Evolutionary conservation across 2,888 invertebrate species (phyloP).

Genomic region (Tetropium fuscum): DNA sequence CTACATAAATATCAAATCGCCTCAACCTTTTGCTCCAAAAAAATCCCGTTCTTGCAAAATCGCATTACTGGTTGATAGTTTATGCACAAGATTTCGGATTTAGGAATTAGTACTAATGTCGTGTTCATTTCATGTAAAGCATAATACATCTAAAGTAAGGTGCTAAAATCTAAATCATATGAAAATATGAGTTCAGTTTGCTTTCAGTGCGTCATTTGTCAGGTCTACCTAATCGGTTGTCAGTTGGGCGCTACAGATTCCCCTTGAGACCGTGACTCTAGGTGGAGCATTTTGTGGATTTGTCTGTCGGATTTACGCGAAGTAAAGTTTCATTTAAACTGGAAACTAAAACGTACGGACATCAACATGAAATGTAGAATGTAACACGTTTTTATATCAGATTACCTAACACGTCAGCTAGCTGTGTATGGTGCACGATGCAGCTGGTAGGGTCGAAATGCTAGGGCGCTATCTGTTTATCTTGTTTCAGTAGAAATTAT

Average conservation of each 20-base stretch:
- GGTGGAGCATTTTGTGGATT: slow-evolving; percentile 28
- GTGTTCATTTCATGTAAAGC: too few species aligned
- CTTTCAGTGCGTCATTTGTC: slow-evolving; percentile 23
- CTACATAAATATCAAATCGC: too few species aligned
- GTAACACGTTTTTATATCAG: not conserved
- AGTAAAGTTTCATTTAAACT: slow-evolving; percentile 8
- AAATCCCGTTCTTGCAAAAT: too few species aligned
- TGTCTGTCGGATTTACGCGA: slow-evolving; percentile 18
- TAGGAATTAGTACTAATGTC: too few species aligned
- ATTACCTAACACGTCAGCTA: not conserved
- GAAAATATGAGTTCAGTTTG: not conserved
- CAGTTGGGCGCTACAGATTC: slow-evolving; percentile 16
- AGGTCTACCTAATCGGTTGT: slow-evolving; percentile 28
- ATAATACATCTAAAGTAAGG: not conserved
- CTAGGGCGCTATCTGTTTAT: too few species aligned
- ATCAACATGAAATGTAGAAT: not conserved
- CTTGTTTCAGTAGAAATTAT: too few species aligned
- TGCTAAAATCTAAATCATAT: too few species aligned
- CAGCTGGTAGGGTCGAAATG: too few species aligned
- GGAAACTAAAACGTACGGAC: not conserved
- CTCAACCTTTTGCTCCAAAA: too few species aligned
- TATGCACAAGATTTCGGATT: too few species aligned
- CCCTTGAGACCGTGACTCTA: slow-evolving; percentile 9
- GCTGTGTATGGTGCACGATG: too few species aligned
- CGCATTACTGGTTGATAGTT: too few species aligned